Conservation (phyloP, 1,140 invertebrate species). For the Ostrea denselamellosa region DNA sequence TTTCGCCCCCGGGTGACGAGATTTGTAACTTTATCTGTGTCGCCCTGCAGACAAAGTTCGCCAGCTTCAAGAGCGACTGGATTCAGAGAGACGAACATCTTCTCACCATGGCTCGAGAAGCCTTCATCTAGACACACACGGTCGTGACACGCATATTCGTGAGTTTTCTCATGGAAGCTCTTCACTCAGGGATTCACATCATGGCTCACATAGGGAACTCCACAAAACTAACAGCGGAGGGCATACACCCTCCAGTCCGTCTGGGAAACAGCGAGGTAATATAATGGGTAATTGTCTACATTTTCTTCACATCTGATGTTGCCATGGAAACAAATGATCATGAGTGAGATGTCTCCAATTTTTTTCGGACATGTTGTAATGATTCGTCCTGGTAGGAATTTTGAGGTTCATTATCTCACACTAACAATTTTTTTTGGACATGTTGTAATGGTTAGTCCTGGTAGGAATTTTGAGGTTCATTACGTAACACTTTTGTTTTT, state of each 20-base stretch:
- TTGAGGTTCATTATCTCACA: background rate
- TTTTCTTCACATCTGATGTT: conserved; percentile 35
- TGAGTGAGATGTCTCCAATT: background rate
- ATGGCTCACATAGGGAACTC: conserved; percentile 28
- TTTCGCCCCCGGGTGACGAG: background rate
- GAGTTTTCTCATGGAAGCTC: conserved; percentile 30
- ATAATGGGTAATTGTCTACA: conserved; percentile 55
- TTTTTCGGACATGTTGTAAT: background rate
- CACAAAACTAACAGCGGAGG: conserved; percentile 29
- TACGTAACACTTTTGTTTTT: background rate
- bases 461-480: background rate
- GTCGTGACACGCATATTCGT: background rate
- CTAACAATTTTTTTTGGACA: background rate
- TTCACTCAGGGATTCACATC: conserved; percentile 27
- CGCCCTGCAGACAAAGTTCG: conserved; percentile 67
- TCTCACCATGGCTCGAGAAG: background rate
- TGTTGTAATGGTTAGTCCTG: background rate
- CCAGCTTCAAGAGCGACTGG: conserved; percentile 69
- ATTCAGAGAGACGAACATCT: conserved; percentile 57
- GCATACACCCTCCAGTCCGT: conserved; percentile 52
- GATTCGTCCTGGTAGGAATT: background rate
- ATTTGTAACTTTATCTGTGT: conserved; percentile 32
- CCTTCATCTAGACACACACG: background rate
- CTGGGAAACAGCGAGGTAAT: conserved; percentile 59
- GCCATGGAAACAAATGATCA: background rate